Evolutionary conservation across 1,140 invertebrate genomes (phyloP).

Genomic region (Magallana ariakensis): DNA sequence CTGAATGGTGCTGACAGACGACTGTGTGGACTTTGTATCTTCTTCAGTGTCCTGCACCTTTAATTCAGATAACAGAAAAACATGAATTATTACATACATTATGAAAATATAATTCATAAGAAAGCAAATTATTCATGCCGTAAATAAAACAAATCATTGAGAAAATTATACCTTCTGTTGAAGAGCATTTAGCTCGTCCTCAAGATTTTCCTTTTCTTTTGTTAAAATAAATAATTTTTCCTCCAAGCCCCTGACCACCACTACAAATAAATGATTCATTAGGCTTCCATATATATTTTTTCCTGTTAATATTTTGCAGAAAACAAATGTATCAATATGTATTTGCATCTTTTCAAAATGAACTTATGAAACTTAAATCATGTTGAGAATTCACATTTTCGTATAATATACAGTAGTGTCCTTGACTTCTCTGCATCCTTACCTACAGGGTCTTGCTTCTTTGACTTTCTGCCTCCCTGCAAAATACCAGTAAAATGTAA

Average conservation of each 20-base stretch:
- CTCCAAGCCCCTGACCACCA: conserved; percentile 70
- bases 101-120: neutral
- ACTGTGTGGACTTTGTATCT: conserved; percentile 57
- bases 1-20: conserved; percentile 57
- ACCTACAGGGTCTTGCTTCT: conserved; percentile 50
- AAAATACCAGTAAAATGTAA: neutral
- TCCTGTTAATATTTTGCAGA: no score
- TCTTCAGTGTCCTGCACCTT: conserved; percentile 62
- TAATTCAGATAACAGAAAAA: neutral
- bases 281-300: no score
- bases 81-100: neutral
- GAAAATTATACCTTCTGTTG: conserved; percentile 61
- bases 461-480: conserved; percentile 44
- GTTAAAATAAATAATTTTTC: conserved; percentile 71
- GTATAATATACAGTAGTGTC: no score
- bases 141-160: no score
- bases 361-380: no score
- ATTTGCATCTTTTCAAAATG: no score
- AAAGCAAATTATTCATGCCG: no score
- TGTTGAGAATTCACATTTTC: no score
- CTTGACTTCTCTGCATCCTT: neutral
- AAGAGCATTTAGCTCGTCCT: conserved; percentile 68
- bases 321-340: no score
- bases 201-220: conserved; percentile 76
- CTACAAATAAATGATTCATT: conserved; percentile 49